phyloP scores from a whole-genome alignment of 1,140 invertebrate genomes.

The Archegozetes longisetosus region DNA sequence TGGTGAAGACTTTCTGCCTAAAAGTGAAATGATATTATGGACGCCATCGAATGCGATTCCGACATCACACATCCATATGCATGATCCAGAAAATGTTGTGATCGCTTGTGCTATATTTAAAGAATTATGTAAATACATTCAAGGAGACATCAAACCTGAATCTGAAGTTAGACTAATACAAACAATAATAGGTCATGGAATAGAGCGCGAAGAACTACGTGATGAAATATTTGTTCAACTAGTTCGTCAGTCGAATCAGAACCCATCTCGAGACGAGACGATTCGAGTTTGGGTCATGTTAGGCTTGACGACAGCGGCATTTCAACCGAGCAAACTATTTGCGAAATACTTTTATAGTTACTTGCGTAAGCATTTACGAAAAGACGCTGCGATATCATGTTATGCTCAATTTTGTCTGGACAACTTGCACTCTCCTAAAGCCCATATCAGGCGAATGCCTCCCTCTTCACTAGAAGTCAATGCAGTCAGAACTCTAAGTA shows the following conservation, averaged over 20 bases:
- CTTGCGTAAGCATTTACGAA: constrained; percentile 47
- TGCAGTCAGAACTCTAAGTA: constrained; percentile 72
- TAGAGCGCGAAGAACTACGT: constrained; percentile 68
- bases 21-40: constrained; percentile 81
- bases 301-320: constrained; percentile 72
- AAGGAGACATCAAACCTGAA: constrained; percentile 61
- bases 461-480: constrained; percentile 85
- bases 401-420: constrained; percentile 88
- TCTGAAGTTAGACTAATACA: constrained; percentile 65
- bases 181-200: constrained; percentile 61
- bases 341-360: constrained; percentile 64
- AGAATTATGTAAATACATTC: constrained; percentile 72
- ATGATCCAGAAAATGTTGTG: constrained; percentile 81
- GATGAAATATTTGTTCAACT: constrained; percentile 80
- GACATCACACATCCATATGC: constrained; percentile 70
- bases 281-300: constrained; percentile 65
- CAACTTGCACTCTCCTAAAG: constrained; percentile 72
- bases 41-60: constrained; percentile 73
- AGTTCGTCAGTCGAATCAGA: constrained; percentile 64
- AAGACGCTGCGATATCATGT: constrained; percentile 45
- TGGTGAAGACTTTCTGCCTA: constrained; percentile 53
- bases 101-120: constrained; percentile 77
- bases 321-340: constrained; percentile 74
- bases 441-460: constrained; percentile 42
- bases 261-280: constrained; percentile 58